Base-by-base conservation (phyloP, 2,113 vertebrate species). In the Cepphus grylle region DNA sequence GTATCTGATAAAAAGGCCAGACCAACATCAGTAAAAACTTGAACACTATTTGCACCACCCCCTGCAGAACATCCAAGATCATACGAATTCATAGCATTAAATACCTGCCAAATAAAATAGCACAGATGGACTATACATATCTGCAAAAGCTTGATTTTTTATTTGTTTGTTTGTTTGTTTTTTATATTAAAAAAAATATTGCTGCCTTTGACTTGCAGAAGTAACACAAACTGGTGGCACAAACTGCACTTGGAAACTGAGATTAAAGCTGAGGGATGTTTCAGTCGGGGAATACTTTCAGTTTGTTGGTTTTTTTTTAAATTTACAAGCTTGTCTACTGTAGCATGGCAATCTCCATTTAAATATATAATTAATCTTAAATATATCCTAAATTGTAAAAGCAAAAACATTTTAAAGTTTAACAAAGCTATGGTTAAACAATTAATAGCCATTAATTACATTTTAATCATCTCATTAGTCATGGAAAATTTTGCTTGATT, bases 11-110 rank as follows among this genome's bases (percentile, higher is more conserved):
- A 53, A 61, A 95, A 95, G 53, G 97, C 91, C 43, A 97, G 77
- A 53, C 99, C 99, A 58, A 96, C 97, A 55, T 98, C 97, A 74
- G 65, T 94, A 27, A 99, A 96, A 42, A 98, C 97, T 49, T 97
- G 96, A 52, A 18, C 62, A 19, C 45, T 76, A 5, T 98, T 47
- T 62, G 36, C 34, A 11, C 98, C 98, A 38, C 98, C 98, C 15
- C 97, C 95, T 8, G 77, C 98, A 23, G 98, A 98, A 88, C 98
- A 99, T 17, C 99, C 98, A 53, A 98, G 97, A 93, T 99, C 99
- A 79, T 98, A 98, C 0, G 98, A 98, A 92, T 98, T 97, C 98
- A 99, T 98, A 3, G 97, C 87, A 18, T 97, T 97, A 71, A 98
- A 99, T 43, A 99, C 98, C 99, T 99, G 96, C n/a, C 85, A 83